phyloP scores from a whole-genome alignment of 2,113 vertebrate species.

The Thermophis baileyi region DNA sequence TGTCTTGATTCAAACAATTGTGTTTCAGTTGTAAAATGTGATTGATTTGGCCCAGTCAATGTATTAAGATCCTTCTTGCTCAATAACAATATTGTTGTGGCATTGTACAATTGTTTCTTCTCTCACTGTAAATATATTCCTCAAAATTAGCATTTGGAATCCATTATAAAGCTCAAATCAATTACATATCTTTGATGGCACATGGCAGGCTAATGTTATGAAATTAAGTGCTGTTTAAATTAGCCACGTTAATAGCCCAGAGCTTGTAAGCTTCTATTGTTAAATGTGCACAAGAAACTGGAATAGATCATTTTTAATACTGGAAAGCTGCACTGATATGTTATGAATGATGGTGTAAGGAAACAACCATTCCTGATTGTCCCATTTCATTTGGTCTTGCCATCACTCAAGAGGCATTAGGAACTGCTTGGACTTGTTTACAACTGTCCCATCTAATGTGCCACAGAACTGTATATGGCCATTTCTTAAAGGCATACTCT shows the following conservation, averaged over 20 bases:
- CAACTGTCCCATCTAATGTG: background rate
- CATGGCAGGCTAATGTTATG: slow-evolving; percentile 17
- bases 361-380: background rate
- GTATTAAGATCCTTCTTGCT: slow-evolving; percentile 9
- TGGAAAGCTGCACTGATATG: background rate
- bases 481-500: background rate
- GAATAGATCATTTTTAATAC: background rate
- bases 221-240: slow-evolving; percentile 33
- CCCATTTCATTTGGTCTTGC: background rate
- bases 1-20: background rate
- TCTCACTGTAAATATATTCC: slow-evolving; percentile 30
- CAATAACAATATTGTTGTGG: background rate
- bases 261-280: slow-evolving; percentile 15
- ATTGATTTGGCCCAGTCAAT: background rate
- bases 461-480: background rate
- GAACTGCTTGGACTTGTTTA: background rate
- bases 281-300: background rate
- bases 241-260: slow-evolving; percentile 12
- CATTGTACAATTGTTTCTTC: slow-evolving; percentile 17
- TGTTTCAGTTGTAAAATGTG: background rate
- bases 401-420: background rate
- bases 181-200: slow-evolving; percentile 11
- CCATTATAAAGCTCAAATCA: slow-evolving; percentile 13
- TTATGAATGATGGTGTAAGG: background rate
- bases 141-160: slow-evolving; percentile 20